A percentile compares a stretch with the other conserved stretches of the same genome.
phyloP scores from a whole-genome alignment of 2,888 invertebrate species.

The Patella pellucida region DNA sequence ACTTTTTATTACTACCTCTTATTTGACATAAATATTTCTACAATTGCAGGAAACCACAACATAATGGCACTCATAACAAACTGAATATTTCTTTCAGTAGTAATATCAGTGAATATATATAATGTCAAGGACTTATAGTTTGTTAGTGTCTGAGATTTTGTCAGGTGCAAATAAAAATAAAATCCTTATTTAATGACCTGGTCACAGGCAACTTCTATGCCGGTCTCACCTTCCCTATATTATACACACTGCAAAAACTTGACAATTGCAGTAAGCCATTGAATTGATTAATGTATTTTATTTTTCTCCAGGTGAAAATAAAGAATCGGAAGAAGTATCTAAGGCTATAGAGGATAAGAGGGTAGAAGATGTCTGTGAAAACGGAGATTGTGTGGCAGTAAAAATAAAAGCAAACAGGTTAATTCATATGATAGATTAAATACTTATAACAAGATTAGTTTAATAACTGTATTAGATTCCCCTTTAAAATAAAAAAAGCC shows the following conservation, averaged over 20 bases:
- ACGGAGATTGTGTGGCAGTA: slow-evolving; percentile 81
- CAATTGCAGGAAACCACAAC: too few relatives aligned
- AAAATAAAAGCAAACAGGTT: slow-evolving; percentile 79
- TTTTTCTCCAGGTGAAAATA: slow-evolving; percentile 79
- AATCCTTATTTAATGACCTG: not conserved
- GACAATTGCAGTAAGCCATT: too few relatives aligned
- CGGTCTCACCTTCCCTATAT: too few relatives aligned
- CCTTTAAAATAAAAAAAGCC: not conserved
- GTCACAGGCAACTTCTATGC: not conserved
- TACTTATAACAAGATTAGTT: too few relatives aligned
- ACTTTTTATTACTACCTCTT: too few relatives aligned
- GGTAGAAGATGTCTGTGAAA: slow-evolving; percentile 77
- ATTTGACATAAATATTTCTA: too few relatives aligned
- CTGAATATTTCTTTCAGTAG: too few relatives aligned
- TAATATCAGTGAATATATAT: too few relatives aligned
- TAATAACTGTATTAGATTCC: not conserved
- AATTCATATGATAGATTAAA: not conserved
- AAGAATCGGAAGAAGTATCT: slow-evolving; percentile 79
- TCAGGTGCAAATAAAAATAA: not conserved
- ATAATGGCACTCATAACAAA: too few relatives aligned
- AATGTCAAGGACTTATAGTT: too few relatives aligned
- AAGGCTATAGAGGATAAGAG: slow-evolving; percentile 76
- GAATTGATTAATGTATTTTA: not conserved
- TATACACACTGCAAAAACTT: too few relatives aligned
- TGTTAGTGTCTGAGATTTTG: not conserved